Evolutionary conservation across 1,140 invertebrate species (phyloP).

Genomic region (Psix sp.): DNA sequence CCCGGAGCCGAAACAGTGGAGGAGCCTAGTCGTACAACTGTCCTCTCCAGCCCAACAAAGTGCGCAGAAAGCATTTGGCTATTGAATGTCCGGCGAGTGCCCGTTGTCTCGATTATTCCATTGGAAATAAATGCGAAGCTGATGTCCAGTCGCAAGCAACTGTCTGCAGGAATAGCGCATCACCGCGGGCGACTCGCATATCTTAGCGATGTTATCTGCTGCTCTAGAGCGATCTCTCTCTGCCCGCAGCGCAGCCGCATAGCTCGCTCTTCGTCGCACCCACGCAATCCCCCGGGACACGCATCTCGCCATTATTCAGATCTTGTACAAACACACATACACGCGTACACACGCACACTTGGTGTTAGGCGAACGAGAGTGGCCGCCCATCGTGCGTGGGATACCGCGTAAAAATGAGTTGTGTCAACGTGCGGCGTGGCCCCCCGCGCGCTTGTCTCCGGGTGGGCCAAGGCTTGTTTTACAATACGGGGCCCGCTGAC

Average conservation of each 20-base stretch:
- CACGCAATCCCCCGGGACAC: constrained; percentile 49
- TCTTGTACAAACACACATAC: constrained; percentile 50
- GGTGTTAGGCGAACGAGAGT: constrained; percentile 59
- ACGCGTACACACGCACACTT: constrained; percentile 11
- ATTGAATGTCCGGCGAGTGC: constrained; percentile 23
- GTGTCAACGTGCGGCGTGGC: constrained; percentile 71
- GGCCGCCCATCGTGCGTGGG: constrained; percentile 72
- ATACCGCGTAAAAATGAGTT: constrained; percentile 75
- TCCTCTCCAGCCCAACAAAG: constrained; percentile 19
- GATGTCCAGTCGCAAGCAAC: constrained; percentile 57
- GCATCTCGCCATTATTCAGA: constrained; percentile 72
- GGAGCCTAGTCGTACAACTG: neutral
- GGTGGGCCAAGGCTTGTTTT: constrained; percentile 66
- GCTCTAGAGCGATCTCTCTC: neutral
- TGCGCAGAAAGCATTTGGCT: constrained; percentile 21
- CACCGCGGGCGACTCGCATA: constrained; percentile 56
- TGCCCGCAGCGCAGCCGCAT: neutral
- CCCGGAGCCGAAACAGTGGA: constrained; percentile 4
- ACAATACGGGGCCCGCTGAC: constrained; percentile 51
- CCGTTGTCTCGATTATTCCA: constrained; percentile 33
- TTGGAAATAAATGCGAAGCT: constrained; percentile 52
- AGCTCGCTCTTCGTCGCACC: constrained; percentile 12
- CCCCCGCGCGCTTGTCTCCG: constrained; percentile 66
- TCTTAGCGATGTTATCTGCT: constrained; percentile 51
- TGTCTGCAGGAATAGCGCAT: constrained; percentile 52